Evolutionary conservation across 2,113 vertebrate species (phyloP).

Genomic region (Atrichornis clamosus): DNA sequence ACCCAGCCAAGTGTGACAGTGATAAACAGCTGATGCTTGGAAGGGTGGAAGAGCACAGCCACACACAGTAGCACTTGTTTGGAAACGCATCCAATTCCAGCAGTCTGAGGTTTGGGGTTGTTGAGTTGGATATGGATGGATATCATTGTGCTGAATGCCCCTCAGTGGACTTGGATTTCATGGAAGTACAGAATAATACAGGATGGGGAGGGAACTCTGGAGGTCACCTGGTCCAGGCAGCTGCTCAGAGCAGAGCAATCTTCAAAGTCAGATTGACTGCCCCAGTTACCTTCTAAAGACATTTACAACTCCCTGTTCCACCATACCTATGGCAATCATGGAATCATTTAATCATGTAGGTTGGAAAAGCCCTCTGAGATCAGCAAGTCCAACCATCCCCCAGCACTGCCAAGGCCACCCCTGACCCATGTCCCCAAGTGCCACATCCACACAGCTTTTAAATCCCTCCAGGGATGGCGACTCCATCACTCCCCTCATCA

Average conservation of each 20-base stretch:
- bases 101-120: not conserved
- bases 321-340: not conserved
- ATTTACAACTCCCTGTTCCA: not conserved
- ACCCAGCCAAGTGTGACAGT: not conserved
- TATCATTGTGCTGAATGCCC: not conserved
- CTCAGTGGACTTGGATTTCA: not conserved
- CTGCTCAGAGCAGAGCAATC: not conserved
- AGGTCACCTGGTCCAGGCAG: not conserved
- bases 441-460: not conserved
- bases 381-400: too few species aligned
- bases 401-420: not conserved
- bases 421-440: not conserved
- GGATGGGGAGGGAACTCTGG: not conserved
- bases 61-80: not conserved
- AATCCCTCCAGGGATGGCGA: not conserved
- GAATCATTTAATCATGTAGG: accelerated
- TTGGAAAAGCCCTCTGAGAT: too few species aligned
- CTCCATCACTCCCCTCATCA: not conserved
- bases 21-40: not conserved
- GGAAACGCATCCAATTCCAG: not conserved
- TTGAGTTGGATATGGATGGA: not conserved
- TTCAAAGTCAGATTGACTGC: not conserved
- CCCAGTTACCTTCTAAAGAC: not conserved
- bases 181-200: too few species aligned
- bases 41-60: not conserved